Conservation (phyloP, 2,113 vertebrate species). For the Nestor notabilis region DNA sequence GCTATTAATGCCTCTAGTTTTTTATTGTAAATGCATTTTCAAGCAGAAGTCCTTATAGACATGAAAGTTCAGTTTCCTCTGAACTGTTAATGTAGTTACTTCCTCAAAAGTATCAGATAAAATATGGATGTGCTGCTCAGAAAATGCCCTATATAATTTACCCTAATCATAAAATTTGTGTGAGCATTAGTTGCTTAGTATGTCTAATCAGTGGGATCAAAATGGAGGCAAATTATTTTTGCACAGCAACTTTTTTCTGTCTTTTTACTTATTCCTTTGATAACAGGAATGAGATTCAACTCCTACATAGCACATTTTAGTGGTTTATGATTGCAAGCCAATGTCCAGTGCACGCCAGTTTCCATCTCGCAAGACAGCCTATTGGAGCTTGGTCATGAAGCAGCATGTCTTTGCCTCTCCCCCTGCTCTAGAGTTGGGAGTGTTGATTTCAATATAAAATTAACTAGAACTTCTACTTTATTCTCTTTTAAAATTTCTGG, state of each 20-base stretch:
- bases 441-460: neutral
- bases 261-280: neutral
- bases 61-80: neutral
- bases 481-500: neutral
- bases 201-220: neutral
- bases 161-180: neutral
- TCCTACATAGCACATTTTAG: neutral
- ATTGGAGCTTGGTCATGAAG: neutral
- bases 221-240: neutral
- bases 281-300: neutral
- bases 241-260: neutral
- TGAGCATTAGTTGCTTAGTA: neutral
- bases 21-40: neutral
- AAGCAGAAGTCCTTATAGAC: neutral
- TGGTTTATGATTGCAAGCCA: neutral
- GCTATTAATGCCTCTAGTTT: neutral
- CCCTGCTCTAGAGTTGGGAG: neutral
- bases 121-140: slow-evolving; percentile 33
- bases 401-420: neutral
- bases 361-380: neutral
- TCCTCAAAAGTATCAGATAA: neutral
- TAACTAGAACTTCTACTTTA: neutral
- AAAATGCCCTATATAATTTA: slow-evolving; percentile 9
- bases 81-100: neutral
- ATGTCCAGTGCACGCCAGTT: neutral